Evolutionary conservation across 2,888 invertebrate species (phyloP), one percentile per base, ranked within the genome.

Genomic region (Halocaridina rubra): DNA sequence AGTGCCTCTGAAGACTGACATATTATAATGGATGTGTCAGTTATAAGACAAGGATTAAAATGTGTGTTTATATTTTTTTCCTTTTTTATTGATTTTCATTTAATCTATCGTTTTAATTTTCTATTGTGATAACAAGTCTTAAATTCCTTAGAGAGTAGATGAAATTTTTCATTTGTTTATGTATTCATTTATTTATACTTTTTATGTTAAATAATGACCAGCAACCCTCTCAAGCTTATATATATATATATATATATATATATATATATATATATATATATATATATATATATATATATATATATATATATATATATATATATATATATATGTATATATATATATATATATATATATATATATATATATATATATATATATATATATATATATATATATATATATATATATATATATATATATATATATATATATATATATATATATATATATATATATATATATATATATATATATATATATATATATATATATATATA

Each of bases 381-480:
- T 61, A 19, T 61, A 61, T 61, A n/a, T n/a, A 10, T 10, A 7
- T 61, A 61, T 5, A 61, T 10, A 10, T 61, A 61, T 61, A 22
- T 61, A 61, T 61, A 61, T 61, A 61, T 61, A 61, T 61, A 61
- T 61, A 22, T 61, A 61, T 61, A 61, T 61, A 61, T 61, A 22
- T 61, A 61, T 61, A 61, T 61, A 61, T 61, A 61, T 61, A 22
- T 61, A 61, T 61, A 61, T 61, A 61, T 61, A 61, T 61, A 61
- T 61, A 61, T 10, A 22, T 61, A 61, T 61, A 61, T 61, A 61
- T 61, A 61, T 61, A 22, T 61, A 61, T 61, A 61, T 61, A 61
- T 61, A 61, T 61, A 22, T 61, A 61, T 61, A 61, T 61, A 61
- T 61, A 22, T 61, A 61, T 61, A 61, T 61, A 61, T 61, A 61